Percentiles rank a stretch among this genome's conserved stretches.
phyloP scores from a whole-genome alignment of 1,140 invertebrate genomes.

The Zaprionus tsacasi region DNA sequence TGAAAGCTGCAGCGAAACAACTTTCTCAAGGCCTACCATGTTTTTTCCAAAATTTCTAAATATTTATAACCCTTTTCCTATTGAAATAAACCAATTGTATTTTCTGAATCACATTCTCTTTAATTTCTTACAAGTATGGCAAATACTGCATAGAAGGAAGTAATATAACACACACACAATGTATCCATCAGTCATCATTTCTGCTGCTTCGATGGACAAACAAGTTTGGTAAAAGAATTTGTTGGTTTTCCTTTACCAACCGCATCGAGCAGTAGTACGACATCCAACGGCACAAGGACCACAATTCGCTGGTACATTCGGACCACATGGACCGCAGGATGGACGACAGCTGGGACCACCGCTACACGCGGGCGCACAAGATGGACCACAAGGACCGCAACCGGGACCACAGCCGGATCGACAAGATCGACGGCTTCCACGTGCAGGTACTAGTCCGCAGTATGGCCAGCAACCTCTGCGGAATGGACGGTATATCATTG shows the following conservation, averaged over 20 bases:
- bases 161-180: neutral
- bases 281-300: constrained; percentile 20
- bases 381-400: constrained; percentile 24
- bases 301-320: constrained; percentile 16
- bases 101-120: neutral
- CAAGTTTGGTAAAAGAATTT: neutral
- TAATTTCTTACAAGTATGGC: neutral
- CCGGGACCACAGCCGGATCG: neutral
- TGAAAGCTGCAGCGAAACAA: too few species aligned
- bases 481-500: constrained; percentile 11
- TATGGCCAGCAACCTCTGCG: constrained; percentile 5
- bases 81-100: neutral
- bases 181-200: neutral
- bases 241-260: constrained; percentile 1
- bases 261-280: neutral
- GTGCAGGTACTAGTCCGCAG: neutral
- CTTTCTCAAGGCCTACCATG: neutral
- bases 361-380: neutral
- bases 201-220: neutral
- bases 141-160: neutral
- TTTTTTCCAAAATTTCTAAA: neutral
- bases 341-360: constrained; percentile 12
- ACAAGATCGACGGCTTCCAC: neutral
- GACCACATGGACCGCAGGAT: constrained; percentile 25
- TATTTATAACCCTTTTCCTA: neutral